Evolutionary conservation across 2,113 vertebrate species (phyloP), one percentile per base, ranked within the genome.

Genomic region (Oryzias curvinotus): DNA sequence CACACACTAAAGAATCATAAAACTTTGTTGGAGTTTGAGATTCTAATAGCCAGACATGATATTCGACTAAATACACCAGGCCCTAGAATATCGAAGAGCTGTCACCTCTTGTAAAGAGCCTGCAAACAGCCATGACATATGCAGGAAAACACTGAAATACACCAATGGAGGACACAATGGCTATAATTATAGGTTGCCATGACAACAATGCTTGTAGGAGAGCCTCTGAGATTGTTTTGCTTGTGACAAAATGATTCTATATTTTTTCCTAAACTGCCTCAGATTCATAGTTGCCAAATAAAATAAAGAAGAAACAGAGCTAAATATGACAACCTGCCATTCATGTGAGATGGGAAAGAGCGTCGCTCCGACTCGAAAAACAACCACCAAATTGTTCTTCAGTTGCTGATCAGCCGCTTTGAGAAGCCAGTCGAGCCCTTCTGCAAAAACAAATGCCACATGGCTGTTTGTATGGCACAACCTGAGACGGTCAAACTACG

Each of bases 371-470:
- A 7, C 12, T 36, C 36, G 1, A 36, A 36, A 12, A 36, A 12
- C 36, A 36, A 36, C 36, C 36, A 36, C 36, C 2, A 36, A 36
- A 75, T 58, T 71, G 73, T 77, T 57, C 47, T 52, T 76, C 25
- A 12, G 56, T 50, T 71, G 76, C 74, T 56, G 46, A 6, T 44
- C 14, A 54, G 73, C 57, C 36, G 62, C 64, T 58, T 19, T 23
- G 25, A 56, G 50, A 55, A 58, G 50, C 70, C 52, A 68, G 52
- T 54, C 16, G 71, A 76, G 87, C 68, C 72, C 77, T 78, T 73
- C 62, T 71, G 55, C 36, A 36, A 71, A 54, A 74, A 73, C 62
- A 47, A 81, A 67, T 67, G 62, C 68, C 79, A 60, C 62, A 65
- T 67, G 25, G 63, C 43, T 71, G 57, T 64, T 1, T 54, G 65